Evolutionary conservation across 2,888 invertebrate genomes (phyloP).

Genomic region (Suillia variegata): DNA sequence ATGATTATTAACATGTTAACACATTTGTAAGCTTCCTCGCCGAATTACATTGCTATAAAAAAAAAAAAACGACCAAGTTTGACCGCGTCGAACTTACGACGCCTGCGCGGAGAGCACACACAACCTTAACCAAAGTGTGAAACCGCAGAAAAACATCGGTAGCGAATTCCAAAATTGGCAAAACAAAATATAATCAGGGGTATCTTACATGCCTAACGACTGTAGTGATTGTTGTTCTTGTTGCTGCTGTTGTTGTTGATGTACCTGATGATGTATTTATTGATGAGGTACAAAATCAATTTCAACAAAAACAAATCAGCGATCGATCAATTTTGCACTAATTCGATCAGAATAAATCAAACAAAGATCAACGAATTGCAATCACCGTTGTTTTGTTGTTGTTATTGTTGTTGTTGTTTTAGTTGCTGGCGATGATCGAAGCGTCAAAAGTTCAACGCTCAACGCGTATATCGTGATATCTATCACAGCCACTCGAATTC

Average conservation of each 20-base stretch:
- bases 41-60: background rate
- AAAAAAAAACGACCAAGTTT: background rate
- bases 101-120: background rate
- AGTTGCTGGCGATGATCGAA: slow-evolving; percentile 3
- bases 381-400: background rate
- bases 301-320: slow-evolving; percentile 14
- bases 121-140: slow-evolving; percentile 59
- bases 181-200: slow-evolving; percentile 14
- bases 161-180: slow-evolving; percentile 41
- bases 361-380: slow-evolving; percentile 31
- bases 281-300: slow-evolving; percentile 1
- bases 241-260: slow-evolving; percentile 12
- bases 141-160: slow-evolving; percentile 60
- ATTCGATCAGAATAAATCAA: slow-evolving; percentile 48
- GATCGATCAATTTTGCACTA: slow-evolving; percentile 48
- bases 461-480: background rate
- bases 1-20: slow-evolving; percentile 16
- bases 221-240: background rate
- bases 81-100: slow-evolving; percentile 15
- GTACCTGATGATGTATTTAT: slow-evolving; percentile 5
- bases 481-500: no score
- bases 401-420: no score
- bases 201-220: background rate
- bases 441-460: slow-evolving; percentile 26
- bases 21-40: slow-evolving; percentile 13